These are phyloP conservation scores for Trissolcus brochymenae DNA, from an alignment of 2,888 invertebrate species.

Conservation along the genomic window DNA sequence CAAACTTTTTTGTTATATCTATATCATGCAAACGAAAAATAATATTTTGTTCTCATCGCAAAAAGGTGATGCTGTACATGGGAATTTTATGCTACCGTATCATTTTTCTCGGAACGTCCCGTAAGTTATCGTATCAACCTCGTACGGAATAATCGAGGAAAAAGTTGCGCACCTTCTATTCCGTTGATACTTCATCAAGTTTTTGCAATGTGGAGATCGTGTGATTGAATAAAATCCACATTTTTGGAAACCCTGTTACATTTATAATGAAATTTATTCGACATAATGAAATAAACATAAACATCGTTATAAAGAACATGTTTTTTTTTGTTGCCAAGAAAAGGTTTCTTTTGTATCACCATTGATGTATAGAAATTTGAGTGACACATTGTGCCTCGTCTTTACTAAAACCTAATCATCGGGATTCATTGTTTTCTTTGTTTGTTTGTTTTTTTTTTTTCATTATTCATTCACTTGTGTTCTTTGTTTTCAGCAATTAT, in stretches of 20 bases:
- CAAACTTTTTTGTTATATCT: constrained; percentile 25
- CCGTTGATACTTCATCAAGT: constrained; percentile 8
- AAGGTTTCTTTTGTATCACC: constrained; percentile 48
- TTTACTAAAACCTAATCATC: constrained; percentile 36
- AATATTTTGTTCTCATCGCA: constrained; percentile 5
- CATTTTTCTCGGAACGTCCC: too few relatives aligned
- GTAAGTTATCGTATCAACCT: not conserved
- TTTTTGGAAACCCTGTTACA: constrained; percentile 26
- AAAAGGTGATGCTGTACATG: not conserved
- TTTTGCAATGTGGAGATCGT: constrained; percentile 8
- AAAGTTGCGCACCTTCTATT: too few relatives aligned
- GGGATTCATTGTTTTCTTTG: constrained; percentile 39
- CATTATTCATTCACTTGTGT: constrained; percentile 21
- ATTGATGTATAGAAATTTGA: constrained; percentile 48
- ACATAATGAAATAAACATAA: constrained; percentile 39
- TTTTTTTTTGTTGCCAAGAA: constrained; percentile 23
- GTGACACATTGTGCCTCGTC: constrained; percentile 43
- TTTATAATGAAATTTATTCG: constrained; percentile 40
- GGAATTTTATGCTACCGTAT: too few relatives aligned
- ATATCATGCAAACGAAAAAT: constrained; percentile 24
- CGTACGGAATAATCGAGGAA: not conserved
- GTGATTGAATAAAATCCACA: constrained; percentile 28
- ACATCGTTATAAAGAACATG: constrained; percentile 39
- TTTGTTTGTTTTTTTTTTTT: constrained; percentile 29
- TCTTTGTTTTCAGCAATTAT: constrained; percentile 45